Percentiles rank a stretch among this genome's conserved stretches.
These are phyloP conservation scores for Myanophis thanlyinensis DNA, from an alignment of 2,113 vertebrate genomes.

Conservation along the genomic window DNA sequence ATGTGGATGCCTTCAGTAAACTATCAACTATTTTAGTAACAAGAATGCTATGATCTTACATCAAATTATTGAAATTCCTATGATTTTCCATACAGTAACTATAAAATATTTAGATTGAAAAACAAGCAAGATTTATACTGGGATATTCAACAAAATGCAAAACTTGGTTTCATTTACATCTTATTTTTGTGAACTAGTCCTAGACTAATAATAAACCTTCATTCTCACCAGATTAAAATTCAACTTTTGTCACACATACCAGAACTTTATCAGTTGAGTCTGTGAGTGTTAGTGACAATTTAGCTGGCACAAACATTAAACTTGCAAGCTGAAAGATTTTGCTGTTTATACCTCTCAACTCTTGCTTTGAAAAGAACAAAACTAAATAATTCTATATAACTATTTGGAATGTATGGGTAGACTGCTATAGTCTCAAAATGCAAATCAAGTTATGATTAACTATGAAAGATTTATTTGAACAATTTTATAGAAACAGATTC, in stretches of 20 bases:
- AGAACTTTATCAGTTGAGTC: slow-evolving; percentile 39
- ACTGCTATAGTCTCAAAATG: slow-evolving; percentile 32
- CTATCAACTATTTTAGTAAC: slow-evolving; percentile 12
- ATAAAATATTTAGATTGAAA: background rate
- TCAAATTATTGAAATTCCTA: background rate
- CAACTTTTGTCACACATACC: background rate
- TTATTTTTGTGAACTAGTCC: background rate
- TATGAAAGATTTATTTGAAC: slow-evolving; percentile 24
- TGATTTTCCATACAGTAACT: background rate
- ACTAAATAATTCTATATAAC: background rate
- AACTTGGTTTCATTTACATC: background rate
- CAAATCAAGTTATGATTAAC: slow-evolving; percentile 14
- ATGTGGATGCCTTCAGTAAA: slow-evolving; percentile 41
- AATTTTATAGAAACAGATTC: slow-evolving; percentile 38
- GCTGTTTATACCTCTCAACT: slow-evolving; percentile 68
- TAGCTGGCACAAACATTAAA: slow-evolving; percentile 15
- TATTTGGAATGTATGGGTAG: slow-evolving; percentile 6
- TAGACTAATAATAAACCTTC: background rate
- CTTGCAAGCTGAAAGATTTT: slow-evolving; percentile 42
- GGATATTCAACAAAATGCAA: background rate
- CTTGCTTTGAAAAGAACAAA: slow-evolving; percentile 35
- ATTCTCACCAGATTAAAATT: background rate
- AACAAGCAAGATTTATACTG: background rate
- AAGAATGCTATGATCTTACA: background rate
- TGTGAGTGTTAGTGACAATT: slow-evolving; percentile 54